Base-by-base conservation (phyloP, 2,888 invertebrate genomes). In the Pandemis corylana region DNA sequence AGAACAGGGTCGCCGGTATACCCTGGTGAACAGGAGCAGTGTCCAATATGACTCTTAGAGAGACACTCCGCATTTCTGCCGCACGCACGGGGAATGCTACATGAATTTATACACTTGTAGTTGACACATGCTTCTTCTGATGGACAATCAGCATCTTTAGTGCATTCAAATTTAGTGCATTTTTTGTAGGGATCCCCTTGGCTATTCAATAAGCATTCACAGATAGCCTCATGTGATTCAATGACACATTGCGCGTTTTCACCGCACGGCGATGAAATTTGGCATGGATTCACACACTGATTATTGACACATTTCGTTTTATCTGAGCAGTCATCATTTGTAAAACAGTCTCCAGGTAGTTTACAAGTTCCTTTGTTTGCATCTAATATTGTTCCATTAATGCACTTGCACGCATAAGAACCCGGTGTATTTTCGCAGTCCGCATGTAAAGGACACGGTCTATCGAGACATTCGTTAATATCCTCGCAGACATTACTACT, bases 1-100 rank as follows among this genome's bases (percentile, higher is more conserved):
- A 98, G 95, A 76, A 97, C 96, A 12, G 98, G 97, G 90, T 98
- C 97, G 42, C 98, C 98, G 0, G 98, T 98, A 78, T 96, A 97
- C 63, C 98, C 98, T 41, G 97, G 95, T 80, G 96, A 95, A 86
- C 98, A 98, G n/a, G 96, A 95, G 85, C 98, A 98, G 53, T 97
- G 94, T 0, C 97, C 97, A 66, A 97, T 96, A 83, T 98, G 98
- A 87, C 97, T 97, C 78, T 95, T 95, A 0, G 97, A 95, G 2
- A 95, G 90, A 84, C 98, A 98, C 74, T 96, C 95, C 0, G 98
- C 97, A 84, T 97, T 96, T 77, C 96, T 95, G 0, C 98, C 98
- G 82, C 98, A 98, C 0, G 97, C 97, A 78, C 98, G 97, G 0
- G 96, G 95, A 76, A 98, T 92, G 10, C 96, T 95, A 83, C 98